Evolutionary conservation across 2,888 invertebrate species (phyloP), one percentile per base, ranked within the genome.

Genomic region (Troilus luridus): DNA sequence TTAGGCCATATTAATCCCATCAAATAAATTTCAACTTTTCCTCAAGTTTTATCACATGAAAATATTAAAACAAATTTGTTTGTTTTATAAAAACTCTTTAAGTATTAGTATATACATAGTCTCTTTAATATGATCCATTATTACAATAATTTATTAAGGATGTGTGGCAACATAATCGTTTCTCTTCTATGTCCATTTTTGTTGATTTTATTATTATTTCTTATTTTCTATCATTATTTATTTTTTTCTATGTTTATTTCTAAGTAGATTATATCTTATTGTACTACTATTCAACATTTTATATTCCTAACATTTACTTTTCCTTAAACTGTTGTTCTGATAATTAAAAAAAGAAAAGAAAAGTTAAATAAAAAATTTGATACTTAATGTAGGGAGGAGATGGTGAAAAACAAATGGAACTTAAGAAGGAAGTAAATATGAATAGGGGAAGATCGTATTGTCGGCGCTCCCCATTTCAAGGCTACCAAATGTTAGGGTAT

Each of bases 391-490:
- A 88, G 88, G 88, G 88, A 88, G 88, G 88, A 59, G 88, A 88
- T 19, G 59, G 59, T 41, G 88, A 88, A 58, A 58, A 56, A 11
- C 59, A 62, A 88, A 88, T 56, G 41, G 64, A 54, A 27, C 89
- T 41, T 41, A 54, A 62, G 24, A 67, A 64, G 89, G 89, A 89
- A 54, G 77, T 58, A 17, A 81, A 81, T 90, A 58, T 77, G 27
- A 72, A 58, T 27, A 90, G 59, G 81, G 81, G 81, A 58, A 90
- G 58, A 58, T 90, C 90, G 81, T 64, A 77, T 81, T 81, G 77
- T 64, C 77, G 90, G 81, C 90, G 90, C 27, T 90, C 90, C 81
- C 90, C 90, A 77, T 90, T 90, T 59, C 72, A 81, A 90, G 72
- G 77, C 41, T 90, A 90, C 59, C 60, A 59, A 88, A 77, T 77